These are phyloP conservation scores for Helogale parvula DNA, from an alignment of 2,113 vertebrate species.

Conservation along the genomic window DNA sequence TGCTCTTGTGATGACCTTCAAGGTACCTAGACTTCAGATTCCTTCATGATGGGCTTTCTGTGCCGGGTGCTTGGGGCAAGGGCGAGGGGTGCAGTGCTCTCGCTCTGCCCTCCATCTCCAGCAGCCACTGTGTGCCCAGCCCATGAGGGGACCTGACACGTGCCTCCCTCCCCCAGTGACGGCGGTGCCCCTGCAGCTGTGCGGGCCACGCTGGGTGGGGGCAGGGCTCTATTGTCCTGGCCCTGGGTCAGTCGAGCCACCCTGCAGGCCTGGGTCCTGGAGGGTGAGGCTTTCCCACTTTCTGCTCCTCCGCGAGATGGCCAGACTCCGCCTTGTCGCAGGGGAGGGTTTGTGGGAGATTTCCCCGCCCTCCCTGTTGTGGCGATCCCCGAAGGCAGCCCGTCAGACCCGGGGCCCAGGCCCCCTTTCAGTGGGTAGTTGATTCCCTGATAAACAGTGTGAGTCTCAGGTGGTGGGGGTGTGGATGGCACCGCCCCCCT, in stretches of 20 bases:
- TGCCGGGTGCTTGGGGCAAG: accelerated
- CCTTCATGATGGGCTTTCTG: background rate
- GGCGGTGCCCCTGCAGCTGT: background rate
- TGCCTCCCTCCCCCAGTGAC: accelerated
- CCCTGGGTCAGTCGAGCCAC: background rate
- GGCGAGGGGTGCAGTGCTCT: background rate
- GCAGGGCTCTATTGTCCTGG: background rate
- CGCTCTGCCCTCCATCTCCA: background rate
- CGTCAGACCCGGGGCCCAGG: accelerated
- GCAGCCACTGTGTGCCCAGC: background rate
- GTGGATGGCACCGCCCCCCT: background rate
- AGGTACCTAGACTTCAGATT: background rate
- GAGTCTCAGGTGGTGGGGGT: background rate
- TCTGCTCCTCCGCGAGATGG: accelerated
- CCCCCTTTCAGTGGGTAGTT: accelerated
- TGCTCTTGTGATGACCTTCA: background rate
- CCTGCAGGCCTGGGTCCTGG: background rate
- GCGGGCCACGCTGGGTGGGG: background rate
- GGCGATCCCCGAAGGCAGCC: background rate
- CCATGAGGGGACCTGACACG: accelerated
- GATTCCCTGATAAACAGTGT: background rate
- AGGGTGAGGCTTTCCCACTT: background rate
- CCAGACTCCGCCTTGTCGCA: background rate
- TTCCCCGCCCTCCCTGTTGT: background rate
- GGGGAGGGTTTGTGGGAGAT: background rate